These are phyloP conservation scores for Drosophila peninsularis DNA, from an alignment of 2,888 invertebrate genomes.

Conservation along the genomic window DNA sequence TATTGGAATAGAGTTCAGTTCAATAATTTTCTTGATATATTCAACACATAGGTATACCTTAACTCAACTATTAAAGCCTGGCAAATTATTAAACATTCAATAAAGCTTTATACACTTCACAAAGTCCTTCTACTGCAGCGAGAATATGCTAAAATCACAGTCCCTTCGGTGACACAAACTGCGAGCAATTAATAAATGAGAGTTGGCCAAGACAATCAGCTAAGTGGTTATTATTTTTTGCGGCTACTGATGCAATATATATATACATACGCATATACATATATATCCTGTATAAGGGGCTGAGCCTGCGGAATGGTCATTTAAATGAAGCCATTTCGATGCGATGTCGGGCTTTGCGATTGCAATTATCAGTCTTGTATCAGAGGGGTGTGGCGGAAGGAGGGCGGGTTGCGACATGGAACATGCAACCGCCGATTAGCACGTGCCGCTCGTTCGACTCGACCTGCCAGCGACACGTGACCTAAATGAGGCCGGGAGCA, in stretches of 20 bases:
- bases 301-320: conserved; percentile 38
- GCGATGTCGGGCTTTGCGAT: conserved; percentile 63
- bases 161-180: background rate
- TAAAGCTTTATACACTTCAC: background rate
- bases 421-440: conserved; percentile 76
- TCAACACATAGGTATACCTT: too few relatives aligned
- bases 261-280: background rate
- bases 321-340: conserved; percentile 75
- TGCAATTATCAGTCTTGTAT: conserved; percentile 72
- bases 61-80: too few relatives aligned
- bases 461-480: conserved; percentile 58
- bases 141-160: background rate
- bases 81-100: too few relatives aligned
- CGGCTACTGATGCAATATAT: background rate
- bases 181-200: conserved; percentile 24
- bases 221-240: conserved; percentile 41
- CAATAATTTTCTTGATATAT: too few relatives aligned
- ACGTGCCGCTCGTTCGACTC: conserved; percentile 67
- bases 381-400: background rate
- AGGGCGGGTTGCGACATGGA: conserved; percentile 26
- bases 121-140: too few relatives aligned
- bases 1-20: too few relatives aligned
- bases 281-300: background rate
- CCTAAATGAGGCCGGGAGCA: conserved; percentile 52
- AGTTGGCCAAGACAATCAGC: conserved; percentile 56